These are phyloP conservation scores for Anolis apletophallus DNA, from an alignment of 2,797 vertebrate genomes.

Conservation along the genomic window DNA sequence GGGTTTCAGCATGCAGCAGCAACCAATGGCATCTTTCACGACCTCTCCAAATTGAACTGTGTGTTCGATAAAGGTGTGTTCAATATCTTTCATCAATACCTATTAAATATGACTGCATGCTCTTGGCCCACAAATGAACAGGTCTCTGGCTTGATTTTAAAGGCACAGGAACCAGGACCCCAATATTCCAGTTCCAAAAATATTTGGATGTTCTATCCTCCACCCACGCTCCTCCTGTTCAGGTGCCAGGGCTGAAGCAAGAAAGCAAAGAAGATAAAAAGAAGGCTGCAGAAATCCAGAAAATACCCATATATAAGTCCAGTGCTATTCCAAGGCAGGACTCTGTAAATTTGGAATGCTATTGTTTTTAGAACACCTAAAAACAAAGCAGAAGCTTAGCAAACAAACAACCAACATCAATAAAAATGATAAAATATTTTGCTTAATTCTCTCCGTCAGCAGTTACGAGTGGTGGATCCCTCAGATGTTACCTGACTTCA, in stretches of 20 bases:
- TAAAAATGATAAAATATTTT: too few relatives aligned
- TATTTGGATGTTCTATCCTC: background rate
- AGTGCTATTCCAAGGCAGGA: background rate
- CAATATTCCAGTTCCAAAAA: background rate
- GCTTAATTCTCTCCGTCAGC: background rate
- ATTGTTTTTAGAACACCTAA: background rate
- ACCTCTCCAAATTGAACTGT: conserved; percentile 29
- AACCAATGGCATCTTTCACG: conserved; percentile 44
- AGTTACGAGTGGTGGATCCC: background rate
- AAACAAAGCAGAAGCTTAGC: background rate
- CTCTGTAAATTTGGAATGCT: background rate
- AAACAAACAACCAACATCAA: background rate
- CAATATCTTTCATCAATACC: conserved; percentile 16
- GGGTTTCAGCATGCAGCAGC: background rate
- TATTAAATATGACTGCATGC: background rate
- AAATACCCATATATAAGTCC: background rate
- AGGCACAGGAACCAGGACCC: background rate
- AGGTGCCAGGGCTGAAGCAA: background rate
- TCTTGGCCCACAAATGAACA: background rate
- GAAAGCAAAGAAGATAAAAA: background rate
- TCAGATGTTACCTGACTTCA: too few relatives aligned
- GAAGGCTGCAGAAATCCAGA: background rate
- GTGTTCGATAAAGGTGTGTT: background rate
- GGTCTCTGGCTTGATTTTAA: background rate
- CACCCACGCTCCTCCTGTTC: background rate